These are phyloP conservation scores for Prosopocoilus inquinatus DNA, from an alignment of 2,888 invertebrate species.

Conservation along the genomic window DNA sequence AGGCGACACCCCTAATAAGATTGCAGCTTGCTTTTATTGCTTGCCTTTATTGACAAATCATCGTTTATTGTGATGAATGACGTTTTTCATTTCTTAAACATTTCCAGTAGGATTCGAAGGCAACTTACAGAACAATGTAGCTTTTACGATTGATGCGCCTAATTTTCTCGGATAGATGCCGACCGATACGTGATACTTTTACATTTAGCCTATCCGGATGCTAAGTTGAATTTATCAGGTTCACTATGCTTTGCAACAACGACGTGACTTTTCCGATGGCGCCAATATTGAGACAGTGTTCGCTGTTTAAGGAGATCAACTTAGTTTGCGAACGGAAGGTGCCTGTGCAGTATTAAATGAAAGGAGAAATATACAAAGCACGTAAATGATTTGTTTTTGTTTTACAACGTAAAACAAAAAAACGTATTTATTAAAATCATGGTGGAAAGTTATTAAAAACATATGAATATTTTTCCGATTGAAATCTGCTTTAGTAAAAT, in stretches of 20 bases:
- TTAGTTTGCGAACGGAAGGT: constrained; percentile 10
- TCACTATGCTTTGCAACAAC: constrained; percentile 28
- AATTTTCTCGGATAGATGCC: constrained; percentile 34
- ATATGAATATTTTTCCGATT: too few relatives aligned
- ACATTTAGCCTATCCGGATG: constrained; percentile 44
- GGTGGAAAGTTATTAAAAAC: too few relatives aligned
- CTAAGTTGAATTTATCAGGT: constrained; percentile 35
- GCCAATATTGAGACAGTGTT: constrained; percentile 32
- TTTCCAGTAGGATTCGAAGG: constrained; percentile 17
- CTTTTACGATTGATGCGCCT: constrained; percentile 30
- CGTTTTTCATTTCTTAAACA: constrained; percentile 18
- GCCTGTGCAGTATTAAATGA: neutral
- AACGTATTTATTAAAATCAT: too few relatives aligned
- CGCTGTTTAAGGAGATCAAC: constrained; percentile 14
- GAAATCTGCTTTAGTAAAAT: too few relatives aligned
- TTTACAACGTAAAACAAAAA: too few relatives aligned
- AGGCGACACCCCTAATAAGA: too few relatives aligned
- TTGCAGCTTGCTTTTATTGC: too few relatives aligned
- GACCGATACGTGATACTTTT: constrained; percentile 45
- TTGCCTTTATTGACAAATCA: too few relatives aligned
- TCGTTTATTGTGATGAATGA: constrained; percentile 19
- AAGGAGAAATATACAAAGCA: neutral
- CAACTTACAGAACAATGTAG: constrained; percentile 24
- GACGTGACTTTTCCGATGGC: constrained; percentile 36
- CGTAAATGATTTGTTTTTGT: neutral